Percentiles rank a stretch among this genome's conserved stretches.
These are phyloP conservation scores for Lytechinus pictus DNA, from an alignment of 35 echinoderm and acorn worm species.

Conservation along the genomic window DNA sequence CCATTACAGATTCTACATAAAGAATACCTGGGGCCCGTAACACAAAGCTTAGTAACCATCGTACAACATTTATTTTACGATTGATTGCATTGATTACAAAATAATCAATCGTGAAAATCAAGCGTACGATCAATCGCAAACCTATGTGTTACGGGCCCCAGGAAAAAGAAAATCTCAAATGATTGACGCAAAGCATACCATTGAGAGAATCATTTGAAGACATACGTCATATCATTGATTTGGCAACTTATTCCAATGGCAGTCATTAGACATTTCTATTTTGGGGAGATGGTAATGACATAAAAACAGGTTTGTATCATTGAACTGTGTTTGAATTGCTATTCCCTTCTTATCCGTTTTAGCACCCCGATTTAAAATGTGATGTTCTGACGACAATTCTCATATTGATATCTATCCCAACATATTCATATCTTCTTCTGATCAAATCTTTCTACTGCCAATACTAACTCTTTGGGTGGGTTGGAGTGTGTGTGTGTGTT, in stretches of 20 bases:
- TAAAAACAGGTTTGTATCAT: not conserved
- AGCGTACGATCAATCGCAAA: too few relatives aligned
- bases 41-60: too few relatives aligned
- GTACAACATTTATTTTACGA: too few relatives aligned
- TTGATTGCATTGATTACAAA: too few relatives aligned
- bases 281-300: not conserved
- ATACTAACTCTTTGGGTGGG: too few relatives aligned
- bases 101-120: too few relatives aligned
- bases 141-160: too few relatives aligned
- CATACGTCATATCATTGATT: not conserved
- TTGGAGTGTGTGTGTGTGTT: too few relatives aligned
- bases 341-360: not conserved
- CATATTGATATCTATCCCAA: not conserved
- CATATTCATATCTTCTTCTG: not conserved
- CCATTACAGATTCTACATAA: too few relatives aligned
- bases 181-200: not conserved
- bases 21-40: too few relatives aligned
- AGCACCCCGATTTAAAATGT: not conserved
- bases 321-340: not conserved
- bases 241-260: not conserved
- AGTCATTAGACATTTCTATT: not conserved
- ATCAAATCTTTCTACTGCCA: not conserved
- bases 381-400: not conserved
- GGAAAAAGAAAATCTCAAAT: not conserved
- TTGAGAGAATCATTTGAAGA: not conserved